Evolutionary conservation across 2,888 invertebrate genomes (phyloP).

Genomic region (Lasioglossum leucozonium): DNA sequence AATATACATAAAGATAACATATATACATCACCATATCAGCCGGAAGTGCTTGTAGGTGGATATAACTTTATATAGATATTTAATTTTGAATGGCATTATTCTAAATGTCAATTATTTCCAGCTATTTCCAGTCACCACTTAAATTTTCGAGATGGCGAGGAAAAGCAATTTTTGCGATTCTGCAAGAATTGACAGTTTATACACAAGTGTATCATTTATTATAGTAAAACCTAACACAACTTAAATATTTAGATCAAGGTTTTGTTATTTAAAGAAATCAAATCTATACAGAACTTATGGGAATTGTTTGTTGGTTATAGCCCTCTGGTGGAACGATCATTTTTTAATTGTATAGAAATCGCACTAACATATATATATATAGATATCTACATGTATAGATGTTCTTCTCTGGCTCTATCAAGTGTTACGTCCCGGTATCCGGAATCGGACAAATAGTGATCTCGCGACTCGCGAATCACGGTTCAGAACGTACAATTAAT

Average conservation of each 20-base stretch:
- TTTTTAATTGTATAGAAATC: neutral
- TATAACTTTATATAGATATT: conserved; percentile 11
- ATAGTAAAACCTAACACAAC: neutral
- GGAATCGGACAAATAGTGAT: too few species aligned
- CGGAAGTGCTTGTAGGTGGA: conserved; percentile 31
- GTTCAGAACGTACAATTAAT: too few species aligned
- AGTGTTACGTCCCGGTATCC: too few species aligned
- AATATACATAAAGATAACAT: conserved; percentile 38
- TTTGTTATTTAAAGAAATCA: neutral
- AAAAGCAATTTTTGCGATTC: neutral
- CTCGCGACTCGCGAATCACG: too few species aligned
- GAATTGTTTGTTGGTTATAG: neutral
- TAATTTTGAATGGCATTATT: neutral
- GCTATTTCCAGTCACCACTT: neutral
- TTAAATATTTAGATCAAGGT: conserved; percentile 9
- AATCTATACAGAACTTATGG: conserved; percentile 3
- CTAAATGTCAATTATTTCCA: neutral
- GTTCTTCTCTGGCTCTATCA: too few species aligned
- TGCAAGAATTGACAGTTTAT: neutral
- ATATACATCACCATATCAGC: conserved; percentile 19
- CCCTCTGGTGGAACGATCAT: neutral
- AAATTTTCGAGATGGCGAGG: neutral
- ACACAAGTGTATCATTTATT: neutral
- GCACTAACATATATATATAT: too few species aligned
- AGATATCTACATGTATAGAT: too few species aligned